Evolutionary conservation across 92 coral and sea anemone species (phyloP), one percentile per base, ranked within the genome.

Genomic region (Paragorgia papillata): DNA sequence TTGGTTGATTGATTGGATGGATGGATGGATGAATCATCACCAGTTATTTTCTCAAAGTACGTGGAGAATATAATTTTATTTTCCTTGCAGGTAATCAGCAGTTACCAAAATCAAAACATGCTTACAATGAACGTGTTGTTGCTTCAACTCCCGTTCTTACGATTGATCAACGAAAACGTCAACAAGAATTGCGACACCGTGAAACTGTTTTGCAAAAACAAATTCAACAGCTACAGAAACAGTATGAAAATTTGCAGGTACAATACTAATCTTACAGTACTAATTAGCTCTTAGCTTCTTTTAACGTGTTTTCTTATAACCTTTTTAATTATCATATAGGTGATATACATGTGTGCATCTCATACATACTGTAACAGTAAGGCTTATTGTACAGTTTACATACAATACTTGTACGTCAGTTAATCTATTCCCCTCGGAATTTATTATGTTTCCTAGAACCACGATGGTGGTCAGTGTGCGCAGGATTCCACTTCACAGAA

Each of bases 121-220:
- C 44, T 12, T 92, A 85, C 70, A 92, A 92, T 58, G 96, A 92
- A 19, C 91, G 96, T 14, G 82, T 94, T 18, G 92, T 89, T 25
- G 87, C 98, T 21, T 94, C 98, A n/a, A 94, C 98, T 58, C 98
- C 98, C 29, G 84, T 91, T 15, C 92, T 88, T 28, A 87, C 87
- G 27, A 68, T 83, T 30, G 97, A 86, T 28, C 94, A 94, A 66
- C 83, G 95, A 24, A 85, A 82, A 51, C 85, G 62, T 49, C 98
- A 84, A 13, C 97, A 92, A 8, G 86, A 88, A 33, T 86, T 92
- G 30, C 80, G 85, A 57, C 82, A 76, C 39, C 76, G 91, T 73
- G 97, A 92, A 56, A 83, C 78, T 40, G 80, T 76, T 40, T 75
- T 92, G 13, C 85, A 92, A 18, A 86, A 80, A 4, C 92, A 92